These are phyloP conservation scores for Microctonus hyperodae DNA, from an alignment of 2,888 invertebrate species.

Conservation along the genomic window DNA sequence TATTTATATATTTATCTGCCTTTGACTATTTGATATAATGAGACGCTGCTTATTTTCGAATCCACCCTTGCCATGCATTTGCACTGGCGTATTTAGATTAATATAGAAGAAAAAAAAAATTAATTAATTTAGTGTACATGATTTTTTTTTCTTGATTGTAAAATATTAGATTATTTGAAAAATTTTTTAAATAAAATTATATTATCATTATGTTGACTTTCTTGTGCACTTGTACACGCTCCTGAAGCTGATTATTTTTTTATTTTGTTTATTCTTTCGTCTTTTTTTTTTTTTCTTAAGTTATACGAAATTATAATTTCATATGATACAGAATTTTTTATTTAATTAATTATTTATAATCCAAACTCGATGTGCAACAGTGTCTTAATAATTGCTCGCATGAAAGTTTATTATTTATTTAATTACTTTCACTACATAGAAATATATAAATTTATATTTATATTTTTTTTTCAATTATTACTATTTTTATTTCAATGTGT, in stretches of 20 bases:
- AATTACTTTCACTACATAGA: not conserved
- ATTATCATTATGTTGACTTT: conserved; percentile 47
- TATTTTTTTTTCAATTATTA: conserved; percentile 13
- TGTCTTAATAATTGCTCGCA: conserved; percentile 50
- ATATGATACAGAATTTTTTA: conserved; percentile 16
- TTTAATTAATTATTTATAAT: conserved; percentile 22
- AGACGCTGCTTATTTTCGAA: conserved; percentile 46
- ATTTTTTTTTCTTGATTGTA: conserved; percentile 52
- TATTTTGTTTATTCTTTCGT: not conserved
- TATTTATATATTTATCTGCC: conserved; percentile 12
- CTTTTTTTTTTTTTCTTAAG: conserved; percentile 2
- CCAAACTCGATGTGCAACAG: conserved; percentile 32
- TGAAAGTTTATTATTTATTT: conserved; percentile 38
- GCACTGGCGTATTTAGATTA: conserved; percentile 47
- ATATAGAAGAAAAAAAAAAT: conserved; percentile 44
- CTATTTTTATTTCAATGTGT: conserved; percentile 45
- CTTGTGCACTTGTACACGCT: conserved; percentile 42
- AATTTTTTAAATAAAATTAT: conserved; percentile 54
- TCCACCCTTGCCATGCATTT: conserved; percentile 46
- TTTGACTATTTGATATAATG: conserved; percentile 33
- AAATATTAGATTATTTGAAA: conserved; percentile 50
- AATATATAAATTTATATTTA: conserved; percentile 6
- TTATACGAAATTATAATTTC: not conserved
- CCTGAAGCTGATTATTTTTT: conserved; percentile 30
- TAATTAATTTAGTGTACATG: conserved; percentile 45